Base-by-base conservation (phyloP, 1,140 invertebrate genomes). In the Mizuhopecten yessoensis region DNA sequence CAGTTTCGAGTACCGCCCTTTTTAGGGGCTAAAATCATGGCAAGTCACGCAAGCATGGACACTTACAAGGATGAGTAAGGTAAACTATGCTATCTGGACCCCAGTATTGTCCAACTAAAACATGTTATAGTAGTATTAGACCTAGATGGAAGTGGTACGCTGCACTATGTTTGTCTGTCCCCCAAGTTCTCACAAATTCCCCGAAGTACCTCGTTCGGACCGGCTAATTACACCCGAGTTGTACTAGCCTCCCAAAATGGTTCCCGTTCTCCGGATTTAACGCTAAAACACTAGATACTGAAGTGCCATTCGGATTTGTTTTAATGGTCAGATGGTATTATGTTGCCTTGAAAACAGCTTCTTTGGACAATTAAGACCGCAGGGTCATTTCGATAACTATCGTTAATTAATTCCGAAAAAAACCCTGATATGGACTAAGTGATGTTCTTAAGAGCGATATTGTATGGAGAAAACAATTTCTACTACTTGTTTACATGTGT, bases 11-110 rank as follows among this genome's bases (percentile, higher is more conserved):
- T 75, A n/a, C 57, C 57, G 57, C 57, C 57, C 57, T 75, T 75
- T 75, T 75, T 75, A n/a, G 57, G 57, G 57, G 9, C 57, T n/a
- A 75, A 75, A 75, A 75, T 75, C 57, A 75, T 75, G 57, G n/a
- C 57, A 75, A n/a, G 57, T 75, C 57, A 75, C 57, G 57, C 57
- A 75, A 0, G 17, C n/a, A 23, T n/a, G 57, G 57, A 75, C 57
- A 75, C 29, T 75, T 75, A 29, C 57, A 29, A 75, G 57, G 57
- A 75, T 75, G 57, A 75, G n/a, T 75, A 75, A 75, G 57, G 57
- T 75, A 75, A 75, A 75, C 23, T 29, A 75, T 49, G 11, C 15
- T 0, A 75, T 75, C 9, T 75, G 29, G 5, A 29, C 23, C 23
- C 29, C 1, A 29, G n/a, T 75, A 29, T 75, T 75, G 57, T 75